Percentiles rank a stretch among this genome's conserved stretches.
These are phyloP conservation scores for Emmelina monodactyla DNA, from an alignment of 2,888 invertebrate species.

Conservation along the genomic window DNA sequence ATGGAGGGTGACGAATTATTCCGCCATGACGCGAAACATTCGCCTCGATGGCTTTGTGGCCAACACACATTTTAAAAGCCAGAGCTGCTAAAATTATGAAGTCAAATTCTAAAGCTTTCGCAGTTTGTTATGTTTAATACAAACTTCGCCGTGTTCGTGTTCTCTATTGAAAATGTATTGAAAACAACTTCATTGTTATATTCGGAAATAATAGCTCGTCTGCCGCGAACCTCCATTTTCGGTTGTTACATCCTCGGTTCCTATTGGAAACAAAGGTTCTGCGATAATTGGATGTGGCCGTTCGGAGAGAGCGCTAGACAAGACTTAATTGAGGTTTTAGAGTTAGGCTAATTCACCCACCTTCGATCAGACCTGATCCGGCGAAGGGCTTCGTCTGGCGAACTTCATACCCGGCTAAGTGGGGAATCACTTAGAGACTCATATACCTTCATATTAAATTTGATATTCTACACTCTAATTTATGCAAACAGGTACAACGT, in stretches of 20 bases:
- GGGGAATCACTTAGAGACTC: slow-evolving; percentile 35
- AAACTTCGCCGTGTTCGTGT: slow-evolving; percentile 18
- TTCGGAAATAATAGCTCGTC: background rate
- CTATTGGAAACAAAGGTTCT: slow-evolving; percentile 55
- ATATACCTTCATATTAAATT: slow-evolving; percentile 22
- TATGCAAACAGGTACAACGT: slow-evolving; percentile 5
- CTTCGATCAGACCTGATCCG: slow-evolving; percentile 47
- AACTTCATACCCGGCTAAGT: slow-evolving; percentile 31
- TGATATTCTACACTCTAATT: slow-evolving; percentile 4
- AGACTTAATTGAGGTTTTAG: slow-evolving; percentile 66
- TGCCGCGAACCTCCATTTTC: slow-evolving; percentile 24
- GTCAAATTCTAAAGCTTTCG: no score
- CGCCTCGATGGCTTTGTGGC: no score
- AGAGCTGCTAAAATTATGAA: no score
- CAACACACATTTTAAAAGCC: no score
- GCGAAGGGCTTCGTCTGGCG: slow-evolving; percentile 18
- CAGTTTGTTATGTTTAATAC: no score
- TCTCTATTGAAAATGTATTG: slow-evolving; percentile 9
- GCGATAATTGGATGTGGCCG: slow-evolving; percentile 64
- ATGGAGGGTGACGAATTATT: slow-evolving; percentile 8
- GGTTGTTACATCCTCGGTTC: slow-evolving; percentile 28
- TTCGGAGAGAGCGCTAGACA: slow-evolving; percentile 60
- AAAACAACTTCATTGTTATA: slow-evolving; percentile 12
- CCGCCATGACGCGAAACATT: no score
- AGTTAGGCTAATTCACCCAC: slow-evolving; percentile 63